A percentile compares a stretch with the other conserved stretches of the same genome.
Conservation (phyloP, 2,797 vertebrate genomes). For the Lutra lutra region DNA sequence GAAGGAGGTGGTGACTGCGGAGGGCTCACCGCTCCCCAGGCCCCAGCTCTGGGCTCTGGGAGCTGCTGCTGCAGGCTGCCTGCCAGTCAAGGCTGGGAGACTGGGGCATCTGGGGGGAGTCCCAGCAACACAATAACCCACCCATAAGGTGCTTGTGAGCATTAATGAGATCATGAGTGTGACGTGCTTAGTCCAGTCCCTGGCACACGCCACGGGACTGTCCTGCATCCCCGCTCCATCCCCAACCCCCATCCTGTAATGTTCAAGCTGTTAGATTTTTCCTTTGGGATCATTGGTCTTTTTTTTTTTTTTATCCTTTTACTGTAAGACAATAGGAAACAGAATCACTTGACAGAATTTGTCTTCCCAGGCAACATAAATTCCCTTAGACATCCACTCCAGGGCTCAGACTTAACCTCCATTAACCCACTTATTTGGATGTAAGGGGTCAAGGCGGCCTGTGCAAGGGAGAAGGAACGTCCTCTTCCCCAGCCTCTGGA, state of each 20-base stretch:
- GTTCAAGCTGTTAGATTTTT: not conserved
- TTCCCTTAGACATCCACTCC: not conserved
- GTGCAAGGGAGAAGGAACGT: not conserved
- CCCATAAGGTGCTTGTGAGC: not conserved
- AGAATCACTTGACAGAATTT: not conserved
- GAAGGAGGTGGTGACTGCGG: not conserved
- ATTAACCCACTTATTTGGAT: not conserved
- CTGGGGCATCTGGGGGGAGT: not conserved
- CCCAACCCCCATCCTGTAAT: not conserved
- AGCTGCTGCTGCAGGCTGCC: not conserved
- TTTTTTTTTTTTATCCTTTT: not conserved
- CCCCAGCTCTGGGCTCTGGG: not conserved
- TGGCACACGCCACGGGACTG: fast-evolving
- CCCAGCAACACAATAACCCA: not conserved
- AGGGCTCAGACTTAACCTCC: not conserved
- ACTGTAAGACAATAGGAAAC: not conserved
- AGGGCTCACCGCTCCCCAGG: not conserved
- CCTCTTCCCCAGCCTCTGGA: not conserved
- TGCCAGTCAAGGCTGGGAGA: not conserved
- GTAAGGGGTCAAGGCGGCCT: not conserved
- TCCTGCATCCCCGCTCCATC: not conserved
- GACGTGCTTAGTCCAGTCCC: not conserved
- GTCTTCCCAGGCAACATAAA: not conserved
- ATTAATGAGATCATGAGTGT: not conserved
- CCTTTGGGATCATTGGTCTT: not conserved